Conservation (phyloP, 1,140 invertebrate species). For the Saccostrea glomerata region DNA sequence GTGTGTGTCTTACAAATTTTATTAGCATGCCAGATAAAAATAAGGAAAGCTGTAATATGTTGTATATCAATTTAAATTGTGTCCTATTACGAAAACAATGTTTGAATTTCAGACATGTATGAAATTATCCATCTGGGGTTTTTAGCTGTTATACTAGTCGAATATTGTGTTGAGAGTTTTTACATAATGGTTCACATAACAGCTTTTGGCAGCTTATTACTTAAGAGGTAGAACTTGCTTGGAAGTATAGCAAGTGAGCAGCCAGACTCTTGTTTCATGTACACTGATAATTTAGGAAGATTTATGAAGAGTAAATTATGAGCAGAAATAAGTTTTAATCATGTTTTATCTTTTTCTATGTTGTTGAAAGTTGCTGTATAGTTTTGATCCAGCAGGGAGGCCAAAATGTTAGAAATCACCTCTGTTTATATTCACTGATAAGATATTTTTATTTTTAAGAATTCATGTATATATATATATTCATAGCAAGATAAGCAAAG, state of each 20-base stretch:
- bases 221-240: slow-evolving; percentile 15
- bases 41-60: neutral
- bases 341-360: neutral
- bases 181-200: neutral
- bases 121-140: neutral
- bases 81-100: slow-evolving; percentile 10
- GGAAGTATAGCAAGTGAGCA: neutral
- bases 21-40: slow-evolving; percentile 6
- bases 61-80: slow-evolving; percentile 10
- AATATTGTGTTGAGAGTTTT: neutral
- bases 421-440: neutral
- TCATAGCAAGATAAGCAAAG: slow-evolving; percentile 3
- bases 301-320: neutral
- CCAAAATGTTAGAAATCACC: neutral
- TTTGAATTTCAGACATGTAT: slow-evolving; percentile 1
- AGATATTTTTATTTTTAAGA: neutral
- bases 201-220: neutral
- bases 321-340: neutral
- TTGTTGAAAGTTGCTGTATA: slow-evolving; percentile 2
- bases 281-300: neutral
- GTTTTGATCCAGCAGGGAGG: slow-evolving; percentile 13
- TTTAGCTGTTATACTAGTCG: neutral
- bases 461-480: neutral
- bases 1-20: neutral
- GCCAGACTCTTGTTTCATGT: neutral